Conservation (phyloP, 2,113 vertebrate species). For the Phalacrocorax aristotelis region DNA sequence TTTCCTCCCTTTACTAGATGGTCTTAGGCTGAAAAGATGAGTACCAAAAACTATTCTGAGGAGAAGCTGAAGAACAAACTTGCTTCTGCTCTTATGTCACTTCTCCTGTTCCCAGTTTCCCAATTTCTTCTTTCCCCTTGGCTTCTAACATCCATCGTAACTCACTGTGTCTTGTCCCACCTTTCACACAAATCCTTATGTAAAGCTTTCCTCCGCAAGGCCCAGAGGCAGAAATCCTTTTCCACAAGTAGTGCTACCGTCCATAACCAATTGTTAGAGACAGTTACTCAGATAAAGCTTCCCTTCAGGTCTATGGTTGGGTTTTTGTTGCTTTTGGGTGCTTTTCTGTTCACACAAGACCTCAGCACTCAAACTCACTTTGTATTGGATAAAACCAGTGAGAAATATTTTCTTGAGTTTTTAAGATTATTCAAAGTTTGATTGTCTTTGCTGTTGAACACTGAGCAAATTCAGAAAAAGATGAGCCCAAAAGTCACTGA, state of each 20-base stretch:
- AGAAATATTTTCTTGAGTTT: not conserved
- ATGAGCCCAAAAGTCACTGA: not conserved
- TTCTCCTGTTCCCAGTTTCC: not conserved
- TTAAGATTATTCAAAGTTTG: not conserved
- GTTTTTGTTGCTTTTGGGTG: not conserved
- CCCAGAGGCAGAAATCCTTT: not conserved
- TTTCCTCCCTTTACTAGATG: not conserved
- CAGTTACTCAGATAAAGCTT: not conserved
- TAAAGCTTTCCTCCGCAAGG: not conserved
- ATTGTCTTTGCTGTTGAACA: not conserved
- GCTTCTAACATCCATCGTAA: not conserved
- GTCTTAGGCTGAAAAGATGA: not conserved
- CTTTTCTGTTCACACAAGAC: not conserved
- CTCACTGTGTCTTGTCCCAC: not conserved
- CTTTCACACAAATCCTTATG: not conserved
- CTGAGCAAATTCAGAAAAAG: not conserved
- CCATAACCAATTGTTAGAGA: not conserved
- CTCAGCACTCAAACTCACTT: not conserved
- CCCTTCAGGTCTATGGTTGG: not conserved
- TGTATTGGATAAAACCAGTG: not conserved
- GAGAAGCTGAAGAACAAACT: not conserved
- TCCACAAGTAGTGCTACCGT: not conserved
- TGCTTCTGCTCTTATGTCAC: not conserved
- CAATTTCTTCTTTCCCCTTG: not conserved
- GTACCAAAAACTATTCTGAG: not conserved